Percentiles rank a stretch among this genome's conserved stretches.
Evolutionary conservation across 2,797 vertebrate genomes (phyloP).

Genomic region (Sebastes goodei): DNA sequence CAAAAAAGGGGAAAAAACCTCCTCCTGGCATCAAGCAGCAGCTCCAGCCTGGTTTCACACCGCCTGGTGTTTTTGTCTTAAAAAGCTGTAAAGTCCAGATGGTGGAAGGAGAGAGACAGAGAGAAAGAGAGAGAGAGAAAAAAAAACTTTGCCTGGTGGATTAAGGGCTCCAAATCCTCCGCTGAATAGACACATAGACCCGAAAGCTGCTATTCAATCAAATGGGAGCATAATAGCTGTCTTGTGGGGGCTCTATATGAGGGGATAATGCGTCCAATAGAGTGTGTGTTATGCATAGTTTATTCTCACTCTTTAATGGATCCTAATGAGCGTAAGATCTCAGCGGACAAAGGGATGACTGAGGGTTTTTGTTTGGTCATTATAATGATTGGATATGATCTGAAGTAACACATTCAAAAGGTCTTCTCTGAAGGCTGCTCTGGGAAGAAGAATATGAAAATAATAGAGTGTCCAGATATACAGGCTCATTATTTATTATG

Average conservation of each 20-base stretch:
- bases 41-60: constrained; percentile 74
- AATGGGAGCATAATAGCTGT: constrained; percentile 76
- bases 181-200: constrained; percentile 79
- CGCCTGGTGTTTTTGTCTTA: constrained; percentile 83
- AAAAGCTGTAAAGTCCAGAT: constrained; percentile 85
- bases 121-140: constrained; percentile 18
- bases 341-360: constrained; percentile 53
- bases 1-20: constrained; percentile 24
- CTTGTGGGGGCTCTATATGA: constrained; percentile 61
- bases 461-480: constrained; percentile 14
- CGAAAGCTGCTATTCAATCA: constrained; percentile 75
- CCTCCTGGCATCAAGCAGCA: constrained; percentile 63
- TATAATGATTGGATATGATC: constrained; percentile 67
- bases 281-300: constrained; percentile 77
- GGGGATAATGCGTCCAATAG: constrained; percentile 71
- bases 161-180: constrained; percentile 82
- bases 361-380: constrained; percentile 66
- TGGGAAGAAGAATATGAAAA: constrained; percentile 25
- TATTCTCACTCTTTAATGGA: constrained; percentile 72
- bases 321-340: constrained; percentile 73
- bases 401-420: constrained; percentile 47
- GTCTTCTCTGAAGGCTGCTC: constrained; percentile 18
- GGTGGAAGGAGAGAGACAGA: constrained; percentile 64
- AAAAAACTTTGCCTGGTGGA: constrained; percentile 82
- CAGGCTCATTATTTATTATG: constrained; percentile 15